Evolutionary conservation across 2,113 vertebrate genomes (phyloP), one percentile per base, ranked within the genome.

Genomic region (Grallaria varia): DNA sequence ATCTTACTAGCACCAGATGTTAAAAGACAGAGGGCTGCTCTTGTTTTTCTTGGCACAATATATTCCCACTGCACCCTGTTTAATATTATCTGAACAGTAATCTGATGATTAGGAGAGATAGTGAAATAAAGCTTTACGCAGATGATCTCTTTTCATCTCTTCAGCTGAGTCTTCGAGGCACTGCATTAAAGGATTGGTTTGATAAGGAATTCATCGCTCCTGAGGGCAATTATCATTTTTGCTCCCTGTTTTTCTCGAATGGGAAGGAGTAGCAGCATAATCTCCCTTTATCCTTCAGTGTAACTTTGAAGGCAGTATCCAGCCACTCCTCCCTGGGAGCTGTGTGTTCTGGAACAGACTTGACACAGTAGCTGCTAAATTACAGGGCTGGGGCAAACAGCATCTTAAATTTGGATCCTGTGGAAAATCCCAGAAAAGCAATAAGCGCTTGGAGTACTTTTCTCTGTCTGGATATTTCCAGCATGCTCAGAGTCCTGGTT

Each of bases 81-180:
- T 88, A 93, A 74, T 97, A 94, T 90, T 94, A 95, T 96, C 96
- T 94, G 90, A 81, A 77, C 52, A 58, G 88, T 93, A 95, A 95
- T 97, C 95, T 95, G 93, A 92, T 93, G 77, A 96, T 96, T 87
- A 96, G 95, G 90, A 90, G 79, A 81, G 83, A 87, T 33, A 86
- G 96, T 40, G 89, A 78, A 90, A 79, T 79, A 92, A 86, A 95
- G 94, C 90, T 92, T 95, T 89, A 87, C 59, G 10, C 75, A 96
- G 93, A 96, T 94, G 90, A 92, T 93, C 88, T 95, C 88, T 75
- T 90, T 97, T 95, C 89, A 93, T 97, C 84, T 89, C 86, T 80
- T 96, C 95, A 95, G 87, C 90, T 96, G 95, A 94, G 84, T 96
- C 74, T 96, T 72, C 6, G 9, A 96, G 92, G 86, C 91, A 21